A percentile compares a stretch with the other conserved stretches of the same genome.
Evolutionary conservation across 2,888 invertebrate genomes (phyloP).

Genomic region (Spialia ferax): DNA sequence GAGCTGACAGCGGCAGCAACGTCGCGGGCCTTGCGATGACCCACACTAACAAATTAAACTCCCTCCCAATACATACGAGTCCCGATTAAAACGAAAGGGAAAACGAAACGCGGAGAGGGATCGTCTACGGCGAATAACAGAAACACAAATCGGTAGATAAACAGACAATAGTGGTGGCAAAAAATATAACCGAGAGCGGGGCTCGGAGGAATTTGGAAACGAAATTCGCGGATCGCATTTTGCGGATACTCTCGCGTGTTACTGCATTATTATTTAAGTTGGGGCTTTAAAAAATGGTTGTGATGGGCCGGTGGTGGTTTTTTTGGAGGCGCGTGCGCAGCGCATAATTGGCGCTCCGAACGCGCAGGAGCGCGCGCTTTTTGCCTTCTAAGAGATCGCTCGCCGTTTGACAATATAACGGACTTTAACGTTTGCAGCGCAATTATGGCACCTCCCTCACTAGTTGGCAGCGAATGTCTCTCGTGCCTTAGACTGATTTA

Average conservation of each 20-base stretch:
- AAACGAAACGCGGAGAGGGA: constrained; percentile 59
- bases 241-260: constrained; percentile 85
- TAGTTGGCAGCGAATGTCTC: constrained; percentile 25
- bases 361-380: constrained; percentile 64
- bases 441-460: constrained; percentile 35
- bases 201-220: constrained; percentile 78
- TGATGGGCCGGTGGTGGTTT: constrained; percentile 72
- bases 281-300: constrained; percentile 78
- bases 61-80: constrained; percentile 50
- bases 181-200: constrained; percentile 66
- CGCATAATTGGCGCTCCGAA: constrained; percentile 77
- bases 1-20: constrained; percentile 44
- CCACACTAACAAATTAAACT: constrained; percentile 61
- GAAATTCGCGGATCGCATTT: constrained; percentile 84
- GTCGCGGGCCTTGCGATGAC: constrained; percentile 44
- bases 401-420: constrained; percentile 44
- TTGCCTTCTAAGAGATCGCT: constrained; percentile 50
- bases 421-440: constrained; percentile 35
- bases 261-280: constrained; percentile 85
- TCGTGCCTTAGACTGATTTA: constrained; percentile 12
- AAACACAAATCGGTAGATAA: constrained; percentile 68
- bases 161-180: constrained; percentile 79
- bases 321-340: constrained; percentile 84
- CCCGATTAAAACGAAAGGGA: constrained; percentile 48
- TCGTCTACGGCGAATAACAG: constrained; percentile 51